Base-by-base conservation (phyloP, 2,797 vertebrate genomes). In the Selene dorsalis region DNA sequence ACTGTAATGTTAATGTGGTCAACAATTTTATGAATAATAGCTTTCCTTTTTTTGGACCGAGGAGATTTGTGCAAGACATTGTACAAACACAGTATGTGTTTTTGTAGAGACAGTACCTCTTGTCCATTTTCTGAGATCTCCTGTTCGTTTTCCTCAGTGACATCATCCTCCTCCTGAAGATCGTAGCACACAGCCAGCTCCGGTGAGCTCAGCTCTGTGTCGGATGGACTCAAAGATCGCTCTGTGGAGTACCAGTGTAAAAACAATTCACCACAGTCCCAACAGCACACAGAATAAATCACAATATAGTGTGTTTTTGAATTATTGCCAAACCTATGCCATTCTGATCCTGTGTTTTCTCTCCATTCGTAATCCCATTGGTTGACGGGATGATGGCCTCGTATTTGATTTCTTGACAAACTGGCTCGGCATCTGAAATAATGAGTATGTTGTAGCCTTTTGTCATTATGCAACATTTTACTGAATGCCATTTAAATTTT, bases 101-200 rank as follows among this genome's bases (percentile, higher is more conserved):
- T 48, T 38, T 43, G 13, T 35, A 24, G 24, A n/a, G 39, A 20
- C 22, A n/a, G 4, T 71, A 93, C 93, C 92, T 91, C 88, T 75
- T 91, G 57, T 82, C 94, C 93, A 48, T 94, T 94, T 79, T 94
- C 92, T 45, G 86, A 87, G 50, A 91, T 77, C 52, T 89, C 82
- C 62, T 86, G 70, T 2, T 90, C 83, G 13, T 79, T 39, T 0
- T 90, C 80, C 35, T 89, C 86, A 1, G 28, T 20, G 1, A 55
- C 22, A 0, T 86, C 85, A 0, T 90, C 85, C n/a, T 88, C 83
- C 58, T 90, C 87, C 32, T 82, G 84, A 4, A 79, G 45, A 16
- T 77, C 67, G 22, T 86, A 87, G 79, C 84, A 84, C 4, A 68
- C 84, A 5, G 65, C 67, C 69, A 86, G 41, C 77, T 93, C 92